Evolutionary conservation across 2,888 invertebrate genomes (phyloP).

Genomic region (Psylliodes chrysocephalus): DNA sequence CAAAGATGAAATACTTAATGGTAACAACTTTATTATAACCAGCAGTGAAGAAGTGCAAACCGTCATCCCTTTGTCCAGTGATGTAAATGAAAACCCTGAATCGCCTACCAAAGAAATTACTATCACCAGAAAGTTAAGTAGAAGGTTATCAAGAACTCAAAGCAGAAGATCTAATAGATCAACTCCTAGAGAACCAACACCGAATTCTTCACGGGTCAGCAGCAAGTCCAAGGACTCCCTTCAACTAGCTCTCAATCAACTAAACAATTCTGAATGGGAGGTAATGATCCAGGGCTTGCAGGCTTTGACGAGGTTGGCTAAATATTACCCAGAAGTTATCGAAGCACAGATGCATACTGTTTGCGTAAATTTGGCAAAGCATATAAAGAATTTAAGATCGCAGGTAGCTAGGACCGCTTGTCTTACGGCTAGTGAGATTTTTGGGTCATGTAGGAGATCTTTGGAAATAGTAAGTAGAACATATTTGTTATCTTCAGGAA

Average conservation of each 20-base stretch:
- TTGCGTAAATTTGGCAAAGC: slow-evolving; percentile 76
- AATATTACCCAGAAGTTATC: slow-evolving; percentile 72
- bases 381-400: slow-evolving; percentile 90
- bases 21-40: slow-evolving; percentile 20
- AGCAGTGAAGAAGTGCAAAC: slow-evolving; percentile 42
- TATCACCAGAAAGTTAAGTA: slow-evolving; percentile 45
- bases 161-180: slow-evolving; percentile 45
- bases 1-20: slow-evolving; percentile 46
- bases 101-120: slow-evolving; percentile 35
- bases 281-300: slow-evolving; percentile 76
- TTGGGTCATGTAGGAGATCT: slow-evolving; percentile 66
- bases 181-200: slow-evolving; percentile 43
- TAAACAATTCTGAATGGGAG: slow-evolving; percentile 85
- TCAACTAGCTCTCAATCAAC: slow-evolving; percentile 71
- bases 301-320: slow-evolving; percentile 74
- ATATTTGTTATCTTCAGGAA: too few relatives aligned
- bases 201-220: slow-evolving; percentile 37
- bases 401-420: slow-evolving; percentile 93
- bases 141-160: slow-evolving; percentile 45
- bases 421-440: slow-evolving; percentile 82
- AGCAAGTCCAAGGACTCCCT: slow-evolving; percentile 73
- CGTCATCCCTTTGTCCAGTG: slow-evolving; percentile 19
- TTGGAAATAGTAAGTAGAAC: slow-evolving; percentile 73
- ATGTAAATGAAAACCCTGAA: slow-evolving; percentile 13
- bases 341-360: slow-evolving; percentile 75